A percentile compares a stretch with the other conserved stretches of the same genome.
phyloP scores from a whole-genome alignment of 2,797 vertebrate species.

The Myotis daubentonii region DNA sequence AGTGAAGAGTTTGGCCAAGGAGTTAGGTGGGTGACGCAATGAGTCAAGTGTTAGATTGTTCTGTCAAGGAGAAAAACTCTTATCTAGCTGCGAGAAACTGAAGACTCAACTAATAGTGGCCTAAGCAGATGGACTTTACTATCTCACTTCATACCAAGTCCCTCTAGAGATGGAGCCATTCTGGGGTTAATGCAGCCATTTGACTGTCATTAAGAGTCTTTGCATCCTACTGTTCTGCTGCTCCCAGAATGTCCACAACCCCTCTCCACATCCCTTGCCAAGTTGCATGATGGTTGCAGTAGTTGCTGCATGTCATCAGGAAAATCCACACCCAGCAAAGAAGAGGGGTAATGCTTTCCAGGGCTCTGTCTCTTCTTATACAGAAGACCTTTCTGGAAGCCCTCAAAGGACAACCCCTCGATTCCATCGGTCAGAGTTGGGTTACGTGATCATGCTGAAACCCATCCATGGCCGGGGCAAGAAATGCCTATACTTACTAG shows the following conservation, averaged over 20 bases:
- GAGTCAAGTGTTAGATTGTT: neutral
- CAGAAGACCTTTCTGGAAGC: neutral
- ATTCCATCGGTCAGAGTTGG: neutral
- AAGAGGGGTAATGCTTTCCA: neutral
- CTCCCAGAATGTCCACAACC: neutral
- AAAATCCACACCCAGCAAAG: neutral
- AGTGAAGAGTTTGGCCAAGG: neutral
- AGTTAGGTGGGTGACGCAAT: rapidly evolving
- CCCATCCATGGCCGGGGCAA: neutral
- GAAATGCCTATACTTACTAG: neutral
- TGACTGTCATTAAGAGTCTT: neutral
- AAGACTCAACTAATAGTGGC: neutral
- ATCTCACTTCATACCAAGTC: neutral
- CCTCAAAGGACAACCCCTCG: neutral
- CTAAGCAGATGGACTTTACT: neutral
- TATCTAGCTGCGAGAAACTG: neutral
- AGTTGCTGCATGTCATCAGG: neutral
- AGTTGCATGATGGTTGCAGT: neutral
- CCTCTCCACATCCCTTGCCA: neutral
- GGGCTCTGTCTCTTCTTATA: neutral
- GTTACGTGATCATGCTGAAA: neutral
- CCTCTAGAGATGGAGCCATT: neutral
- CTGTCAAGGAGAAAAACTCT: neutral
- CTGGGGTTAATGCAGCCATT: too few relatives aligned
- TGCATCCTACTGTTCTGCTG: neutral